Conservation (phyloP, 2,797 vertebrate species). For the Iguana delicatissima region DNA sequence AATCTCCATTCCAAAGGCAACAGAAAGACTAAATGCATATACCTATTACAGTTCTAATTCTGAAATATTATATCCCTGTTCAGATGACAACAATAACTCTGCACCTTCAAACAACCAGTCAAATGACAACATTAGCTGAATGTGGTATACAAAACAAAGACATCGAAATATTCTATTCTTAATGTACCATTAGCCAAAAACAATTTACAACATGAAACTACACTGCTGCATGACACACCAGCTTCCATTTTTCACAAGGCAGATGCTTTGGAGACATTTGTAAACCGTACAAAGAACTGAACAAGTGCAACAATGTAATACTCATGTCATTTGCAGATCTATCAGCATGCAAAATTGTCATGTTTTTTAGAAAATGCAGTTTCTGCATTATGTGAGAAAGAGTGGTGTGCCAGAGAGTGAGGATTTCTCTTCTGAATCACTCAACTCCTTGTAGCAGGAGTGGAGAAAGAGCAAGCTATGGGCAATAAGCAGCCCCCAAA, state of each 20-base stretch:
- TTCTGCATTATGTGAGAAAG: not conserved
- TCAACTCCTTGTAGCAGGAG: not conserved
- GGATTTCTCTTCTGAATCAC: conserved; percentile 35
- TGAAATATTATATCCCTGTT: not conserved
- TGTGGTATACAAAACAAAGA: not conserved
- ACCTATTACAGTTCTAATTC: not conserved
- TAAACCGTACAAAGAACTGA: not conserved
- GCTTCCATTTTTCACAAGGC: not conserved
- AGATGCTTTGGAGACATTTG: not conserved
- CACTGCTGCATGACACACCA: not conserved
- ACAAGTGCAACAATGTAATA: not conserved
- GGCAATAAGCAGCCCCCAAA: conserved; percentile 4
- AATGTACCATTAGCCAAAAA: not conserved
- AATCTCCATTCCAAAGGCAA: conserved; percentile 1
- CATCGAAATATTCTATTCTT: not conserved
- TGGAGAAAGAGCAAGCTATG: too few species aligned
- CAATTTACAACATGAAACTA: not conserved
- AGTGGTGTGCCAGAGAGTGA: not conserved
- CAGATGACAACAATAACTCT: not conserved
- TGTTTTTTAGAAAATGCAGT: not conserved
- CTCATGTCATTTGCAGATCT: not conserved
- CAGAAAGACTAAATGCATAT: not conserved
- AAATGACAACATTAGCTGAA: not conserved
- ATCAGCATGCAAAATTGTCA: not conserved
- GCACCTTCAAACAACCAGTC: not conserved